These are phyloP conservation scores for Margaritifera margaritifera DNA, from an alignment of 2,888 invertebrate species.

Conservation along the genomic window DNA sequence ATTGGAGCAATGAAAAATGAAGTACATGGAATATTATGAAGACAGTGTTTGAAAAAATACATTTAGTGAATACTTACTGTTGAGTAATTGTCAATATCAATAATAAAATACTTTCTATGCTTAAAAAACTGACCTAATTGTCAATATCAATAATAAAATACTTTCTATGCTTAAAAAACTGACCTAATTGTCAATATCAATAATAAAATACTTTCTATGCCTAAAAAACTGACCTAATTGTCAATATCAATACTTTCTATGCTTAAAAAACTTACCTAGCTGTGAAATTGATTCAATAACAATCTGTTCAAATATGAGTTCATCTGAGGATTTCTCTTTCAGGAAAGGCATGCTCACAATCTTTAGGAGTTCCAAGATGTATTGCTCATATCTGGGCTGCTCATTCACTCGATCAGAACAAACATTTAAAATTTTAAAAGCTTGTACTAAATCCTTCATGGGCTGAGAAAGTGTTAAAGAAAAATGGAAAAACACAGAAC, in stretches of 20 bases:
- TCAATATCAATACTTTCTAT: too few relatives aligned
- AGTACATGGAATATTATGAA: too few relatives aligned
- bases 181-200: too few relatives aligned
- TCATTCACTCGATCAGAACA: conserved; percentile 69
- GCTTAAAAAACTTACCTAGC: conserved; percentile 65
- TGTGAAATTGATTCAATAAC: conserved; percentile 71
- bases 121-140: too few relatives aligned
- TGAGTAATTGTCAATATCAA: too few relatives aligned
- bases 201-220: too few relatives aligned
- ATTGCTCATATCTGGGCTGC: conserved; percentile 66
- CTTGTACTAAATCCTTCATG: conserved; percentile 70
- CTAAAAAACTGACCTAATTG: conserved; percentile 65
- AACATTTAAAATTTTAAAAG: conserved; percentile 70
- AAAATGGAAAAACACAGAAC: background rate
- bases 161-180: too few relatives aligned
- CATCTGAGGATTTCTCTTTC: conserved; percentile 72
- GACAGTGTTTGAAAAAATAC: too few relatives aligned
- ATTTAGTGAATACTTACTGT: too few relatives aligned
- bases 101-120: too few relatives aligned
- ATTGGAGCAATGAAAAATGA: too few relatives aligned
- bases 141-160: too few relatives aligned
- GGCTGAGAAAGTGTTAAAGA: conserved; percentile 59
- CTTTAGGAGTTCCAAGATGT: conserved; percentile 64
- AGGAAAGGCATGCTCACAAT: conserved; percentile 69
- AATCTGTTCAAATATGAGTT: conserved; percentile 69